Evolutionary conservation across 1,140 invertebrate genomes (phyloP).

Genomic region (Drosophila repleta): DNA sequence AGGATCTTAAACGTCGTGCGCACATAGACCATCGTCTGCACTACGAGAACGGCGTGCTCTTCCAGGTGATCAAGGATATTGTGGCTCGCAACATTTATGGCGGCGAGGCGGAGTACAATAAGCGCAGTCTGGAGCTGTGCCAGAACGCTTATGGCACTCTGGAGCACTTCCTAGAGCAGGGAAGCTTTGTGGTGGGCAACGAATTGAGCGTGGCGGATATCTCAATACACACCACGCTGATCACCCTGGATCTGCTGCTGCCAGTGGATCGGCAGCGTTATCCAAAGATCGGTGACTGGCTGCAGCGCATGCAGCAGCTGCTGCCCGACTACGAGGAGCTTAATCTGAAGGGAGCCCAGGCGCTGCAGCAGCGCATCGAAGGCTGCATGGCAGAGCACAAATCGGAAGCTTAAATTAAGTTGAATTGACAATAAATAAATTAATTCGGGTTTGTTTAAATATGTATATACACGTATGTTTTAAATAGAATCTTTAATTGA

Average conservation of each 20-base stretch:
- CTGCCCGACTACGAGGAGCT: conserved; percentile 68
- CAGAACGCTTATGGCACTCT: conserved; percentile 84
- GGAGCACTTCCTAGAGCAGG: conserved; percentile 84
- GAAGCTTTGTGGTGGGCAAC: conserved; percentile 84
- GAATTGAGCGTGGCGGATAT: conserved; percentile 86
- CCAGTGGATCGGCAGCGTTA: conserved; percentile 62
- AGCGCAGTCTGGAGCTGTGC: conserved; percentile 68
- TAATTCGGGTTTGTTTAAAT: conserved; percentile 12
- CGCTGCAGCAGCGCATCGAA: conserved; percentile 51
- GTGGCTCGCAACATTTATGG: conserved; percentile 79
- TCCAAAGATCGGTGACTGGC: conserved; percentile 51
- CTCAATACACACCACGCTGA: conserved; percentile 83
- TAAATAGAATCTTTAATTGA: conserved; percentile 47
- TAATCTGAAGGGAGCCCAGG: conserved; percentile 64
- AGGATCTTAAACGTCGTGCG: conserved; percentile 87
- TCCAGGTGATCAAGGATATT: conserved; percentile 78
- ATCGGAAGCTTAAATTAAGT: conserved; percentile 11
- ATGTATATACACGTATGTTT: conserved; percentile 26
- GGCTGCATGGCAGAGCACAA: conserved; percentile 60
- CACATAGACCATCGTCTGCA: conserved; percentile 89
- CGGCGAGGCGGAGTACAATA: conserved; percentile 63
- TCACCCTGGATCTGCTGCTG: conserved; percentile 76
- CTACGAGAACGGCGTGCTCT: conserved; percentile 89
- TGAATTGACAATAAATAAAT: neutral
- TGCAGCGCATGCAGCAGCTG: conserved; percentile 55